phyloP scores from a whole-genome alignment of 2,797 vertebrate genomes.

The Gymnothorax javanicus region DNA sequence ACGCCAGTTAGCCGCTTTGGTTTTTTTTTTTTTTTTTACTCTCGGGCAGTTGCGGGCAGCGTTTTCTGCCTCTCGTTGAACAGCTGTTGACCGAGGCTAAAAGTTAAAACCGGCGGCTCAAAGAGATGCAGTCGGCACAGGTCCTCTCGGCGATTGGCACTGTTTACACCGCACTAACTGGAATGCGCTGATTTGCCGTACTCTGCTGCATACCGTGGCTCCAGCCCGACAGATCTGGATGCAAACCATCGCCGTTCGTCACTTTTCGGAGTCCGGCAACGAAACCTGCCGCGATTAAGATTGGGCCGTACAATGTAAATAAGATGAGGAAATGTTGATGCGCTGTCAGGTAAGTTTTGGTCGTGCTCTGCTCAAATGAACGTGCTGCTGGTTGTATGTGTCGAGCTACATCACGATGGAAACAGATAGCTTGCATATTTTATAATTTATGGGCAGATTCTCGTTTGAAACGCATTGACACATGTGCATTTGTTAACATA shows the following conservation, averaged over 20 bases:
- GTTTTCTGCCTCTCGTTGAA: neutral
- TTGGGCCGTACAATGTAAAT: neutral
- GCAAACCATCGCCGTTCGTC: neutral
- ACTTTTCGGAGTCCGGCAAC: neutral
- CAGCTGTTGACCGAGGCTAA: neutral
- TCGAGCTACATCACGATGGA: neutral
- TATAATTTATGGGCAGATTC: neutral
- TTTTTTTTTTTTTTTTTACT: neutral
- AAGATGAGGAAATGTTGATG: neutral
- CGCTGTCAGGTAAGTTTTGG: neutral
- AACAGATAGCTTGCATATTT: neutral
- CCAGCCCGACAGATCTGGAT: neutral
- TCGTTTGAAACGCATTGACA: neutral
- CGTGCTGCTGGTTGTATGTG: neutral
- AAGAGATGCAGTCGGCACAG: neutral
- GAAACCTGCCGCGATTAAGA: neutral
- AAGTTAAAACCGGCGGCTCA: conserved; percentile 9
- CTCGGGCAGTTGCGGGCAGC: neutral
- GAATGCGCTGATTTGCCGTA: conserved; percentile 19
- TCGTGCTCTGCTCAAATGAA: neutral
- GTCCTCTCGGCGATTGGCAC: neutral
- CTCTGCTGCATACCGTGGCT: neutral
- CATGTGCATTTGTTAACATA: neutral
- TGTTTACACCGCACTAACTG: neutral
- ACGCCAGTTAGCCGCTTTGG: too few relatives aligned